Evolutionary conservation across 1,140 invertebrate species (phyloP), one percentile per base, ranked within the genome.

Genomic region (Arctopsyche grandis): DNA sequence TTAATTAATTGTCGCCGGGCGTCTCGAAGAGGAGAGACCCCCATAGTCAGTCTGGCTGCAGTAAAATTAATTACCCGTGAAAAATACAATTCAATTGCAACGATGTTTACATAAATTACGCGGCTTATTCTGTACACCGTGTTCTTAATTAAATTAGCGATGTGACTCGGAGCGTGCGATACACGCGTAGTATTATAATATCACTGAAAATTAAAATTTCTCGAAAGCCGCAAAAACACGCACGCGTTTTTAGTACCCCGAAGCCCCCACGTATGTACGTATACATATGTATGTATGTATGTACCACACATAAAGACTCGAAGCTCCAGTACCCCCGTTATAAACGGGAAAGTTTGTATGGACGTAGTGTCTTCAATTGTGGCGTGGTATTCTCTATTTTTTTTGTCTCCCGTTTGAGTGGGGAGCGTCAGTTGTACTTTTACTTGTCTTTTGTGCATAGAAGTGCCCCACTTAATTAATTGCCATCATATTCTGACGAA

Each of bases 401-500:
- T 52, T 52, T 52, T 52, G 10, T 52, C 16, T 52, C 16, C 10
- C 16, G 12, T 52, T 26, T 22, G 63, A 26, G 24, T 9, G 63
- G 21, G 24, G 63, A 66, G 63, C 5, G 21, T 71, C 14, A 5
- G 69, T 16, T 22, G 69, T n/a, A 29, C n/a, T 66, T 66, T 12
- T 66, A 10, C 60, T 12, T 26, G 5, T 19, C 69, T 48, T 71
- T 71, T 71, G 38, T 71, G 69, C 69, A n/a, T 21, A 38, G 21
- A 71, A 71, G 38, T 71, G 69, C 16, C 43, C 44, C 44, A 71
- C 38, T 71, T 71, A 71, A 71, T 71, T 71, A 71, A 71, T 71
- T 71, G 69, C 69, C 69, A 71, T 71, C 69, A 71, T 71, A 71
- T 71, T 71, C 69, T 71, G 44, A 71, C 69, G 69, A 71, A 71